Evolutionary conservation across 2,888 invertebrate genomes (phyloP), one percentile per base, ranked within the genome.

Genomic region (Serripes groenlandicus): DNA sequence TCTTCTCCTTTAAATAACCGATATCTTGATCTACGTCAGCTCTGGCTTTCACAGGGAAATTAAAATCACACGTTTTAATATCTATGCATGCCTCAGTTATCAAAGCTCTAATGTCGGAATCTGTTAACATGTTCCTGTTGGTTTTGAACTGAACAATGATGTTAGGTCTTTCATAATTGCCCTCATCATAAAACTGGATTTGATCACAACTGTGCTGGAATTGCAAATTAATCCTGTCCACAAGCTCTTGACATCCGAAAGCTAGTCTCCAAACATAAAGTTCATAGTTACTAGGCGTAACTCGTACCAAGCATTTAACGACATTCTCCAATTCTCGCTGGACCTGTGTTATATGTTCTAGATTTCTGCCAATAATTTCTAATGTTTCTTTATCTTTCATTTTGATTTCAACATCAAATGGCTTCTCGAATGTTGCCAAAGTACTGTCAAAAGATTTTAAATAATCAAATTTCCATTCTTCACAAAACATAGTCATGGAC

Each of bases 381-480:
- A 56, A 9, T 5, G 18, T 56, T 11, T 56, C 56, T 26, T 56
- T 23, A 56, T 23, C 28, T 56, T 56, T 23, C 23, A 56, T n/a
- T 3, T 11, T 28, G 11, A 56, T n/a, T 11, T 1, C 23, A 56
- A 56, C 56, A 26, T 11, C 23, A 26, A 56, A 56, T 21, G 21
- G 11, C 11, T 56, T 56, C 56, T 56, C 23, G 11, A n/a, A 56
- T 26, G 11, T 11, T 15, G 56, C 21, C 21, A 56, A 23, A 28
- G 2, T 26, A 23, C 23, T 2, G 2, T 11, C 56, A 28, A 11
- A 26, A 23, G 21, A 23, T 56, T 3, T 11, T 26, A 56, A 5
- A 26, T 56, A 23, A 56, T 56, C 56, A 56, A 56, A 56, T 28
- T 56, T 56, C 56, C 56, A 56, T 56, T 56, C 23, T 11, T 56